Percentiles rank a stretch among this genome's conserved stretches.
Evolutionary conservation across 1,140 invertebrate species (phyloP).

Genomic region (Formica selysi): DNA sequence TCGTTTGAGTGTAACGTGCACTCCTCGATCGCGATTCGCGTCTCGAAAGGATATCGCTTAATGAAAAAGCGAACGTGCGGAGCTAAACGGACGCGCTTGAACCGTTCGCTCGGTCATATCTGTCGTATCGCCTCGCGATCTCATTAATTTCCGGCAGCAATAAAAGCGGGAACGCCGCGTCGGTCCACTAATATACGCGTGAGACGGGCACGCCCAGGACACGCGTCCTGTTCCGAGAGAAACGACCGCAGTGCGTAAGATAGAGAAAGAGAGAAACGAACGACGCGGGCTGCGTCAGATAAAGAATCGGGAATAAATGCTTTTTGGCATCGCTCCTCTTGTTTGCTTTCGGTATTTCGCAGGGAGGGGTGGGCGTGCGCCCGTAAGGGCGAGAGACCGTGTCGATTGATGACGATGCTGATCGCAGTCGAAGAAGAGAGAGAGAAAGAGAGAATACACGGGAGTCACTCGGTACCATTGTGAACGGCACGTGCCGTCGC

Average conservation of each 20-base stretch:
- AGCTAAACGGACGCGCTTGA: constrained; percentile 27
- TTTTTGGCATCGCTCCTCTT: constrained; percentile 82
- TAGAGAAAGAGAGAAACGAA: constrained; percentile 21
- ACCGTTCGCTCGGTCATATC: constrained; percentile 40
- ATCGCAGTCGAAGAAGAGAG: constrained; percentile 18
- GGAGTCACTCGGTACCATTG: constrained; percentile 84
- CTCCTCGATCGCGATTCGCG: not conserved
- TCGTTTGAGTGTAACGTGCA: not conserved
- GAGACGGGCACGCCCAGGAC: constrained; percentile 85
- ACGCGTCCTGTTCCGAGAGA: constrained; percentile 34
- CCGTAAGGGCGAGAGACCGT: constrained; percentile 80
- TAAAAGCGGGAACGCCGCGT: constrained; percentile 79
- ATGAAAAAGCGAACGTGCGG: constrained; percentile 48
- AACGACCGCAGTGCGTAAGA: constrained; percentile 12
- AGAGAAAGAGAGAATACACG: constrained; percentile 50
- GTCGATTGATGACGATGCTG: constrained; percentile 85
- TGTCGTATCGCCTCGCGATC: constrained; percentile 74
- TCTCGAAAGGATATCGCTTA: constrained; percentile 8
- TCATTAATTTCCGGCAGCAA: constrained; percentile 85
- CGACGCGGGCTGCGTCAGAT: constrained; percentile 42
- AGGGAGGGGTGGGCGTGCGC: constrained; percentile 66
- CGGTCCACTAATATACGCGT: constrained; percentile 73
- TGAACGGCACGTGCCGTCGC: constrained; percentile 83
- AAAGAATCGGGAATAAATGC: constrained; percentile 77
- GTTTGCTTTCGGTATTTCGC: constrained; percentile 86